These are phyloP conservation scores for Melinaea menophilus DNA, from an alignment of 2,888 invertebrate species.

Conservation along the genomic window DNA sequence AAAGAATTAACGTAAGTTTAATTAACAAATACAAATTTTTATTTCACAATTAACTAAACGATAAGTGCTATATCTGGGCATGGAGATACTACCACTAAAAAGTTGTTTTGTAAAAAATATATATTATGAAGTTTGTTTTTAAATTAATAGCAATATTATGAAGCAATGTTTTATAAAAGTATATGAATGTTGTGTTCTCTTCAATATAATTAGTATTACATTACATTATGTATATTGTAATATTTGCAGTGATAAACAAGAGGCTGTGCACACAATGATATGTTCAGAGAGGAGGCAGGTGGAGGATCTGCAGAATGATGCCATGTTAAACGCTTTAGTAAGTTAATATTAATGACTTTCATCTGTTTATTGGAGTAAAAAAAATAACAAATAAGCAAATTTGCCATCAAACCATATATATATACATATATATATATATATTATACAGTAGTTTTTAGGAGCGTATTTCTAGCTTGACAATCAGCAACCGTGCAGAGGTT, in stretches of 20 bases:
- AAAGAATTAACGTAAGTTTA: slow-evolving; percentile 69
- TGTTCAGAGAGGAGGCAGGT: slow-evolving; percentile 58
- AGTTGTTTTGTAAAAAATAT: too few species aligned
- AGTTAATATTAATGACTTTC: slow-evolving; percentile 19
- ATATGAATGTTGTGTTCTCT: background rate
- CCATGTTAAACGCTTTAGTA: slow-evolving; percentile 67
- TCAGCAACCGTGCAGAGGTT: too few species aligned
- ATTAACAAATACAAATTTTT: background rate
- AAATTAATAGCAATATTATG: too few species aligned
- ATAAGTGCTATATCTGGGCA: too few species aligned
- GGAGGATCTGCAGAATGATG: slow-evolving; percentile 68
- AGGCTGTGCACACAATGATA: slow-evolving; percentile 59
- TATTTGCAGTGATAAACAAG: slow-evolving; percentile 61
- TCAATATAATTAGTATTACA: background rate
- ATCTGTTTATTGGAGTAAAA: background rate
- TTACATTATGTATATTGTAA: background rate
- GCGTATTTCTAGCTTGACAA: too few species aligned
- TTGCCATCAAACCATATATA: too few species aligned
- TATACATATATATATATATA: too few species aligned
- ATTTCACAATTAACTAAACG: background rate
- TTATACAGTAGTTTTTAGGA: too few species aligned
- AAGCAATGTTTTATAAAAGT: background rate
- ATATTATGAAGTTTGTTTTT: too few species aligned
- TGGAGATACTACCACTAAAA: too few species aligned
- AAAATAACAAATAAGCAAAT: too few species aligned